Base-by-base conservation (phyloP, 1,140 invertebrate genomes). In the Drosophila watanabei region DNA sequence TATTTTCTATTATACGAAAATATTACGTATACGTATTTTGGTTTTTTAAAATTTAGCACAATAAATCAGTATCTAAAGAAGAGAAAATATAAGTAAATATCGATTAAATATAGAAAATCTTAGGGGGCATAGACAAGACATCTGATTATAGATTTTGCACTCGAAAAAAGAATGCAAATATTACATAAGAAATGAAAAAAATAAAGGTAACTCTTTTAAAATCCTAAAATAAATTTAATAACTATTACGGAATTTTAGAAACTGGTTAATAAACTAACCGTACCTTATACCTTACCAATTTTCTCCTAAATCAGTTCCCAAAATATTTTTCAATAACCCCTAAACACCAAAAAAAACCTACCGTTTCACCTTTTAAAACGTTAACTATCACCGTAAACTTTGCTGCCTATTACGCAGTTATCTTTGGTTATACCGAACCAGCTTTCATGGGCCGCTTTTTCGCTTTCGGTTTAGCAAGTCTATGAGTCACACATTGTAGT, bases 321-420 rank as follows among this genome's bases (percentile, higher is more conserved):
- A 51, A 10, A 16, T 37, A 56, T 24, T 14, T 35, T 35, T 5
- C 7, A 1, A 10, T 20, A 54, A 54, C 7, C 11, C 1, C 0
- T 33, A 18, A 18, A 8, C 3, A 20, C 0, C 11, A 13, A 10
- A 37, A 56, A 37, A 37, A 11, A 4, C 35, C 16, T 6, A 24
- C 0, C 0, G 20, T 56, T 56, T 37, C 14, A 20, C 60, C 16
- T 65, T 65, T 10, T 65, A 16, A 39, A 24, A 11, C 13, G 0
- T 28, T 33, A 35, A 20, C 37, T 33, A 65, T 39, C 9, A 11
- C 14, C 9, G 13, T 20, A 20, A 51, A 18, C 7, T 39, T 20
- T 10, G n/a, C 13, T 20, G 35, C 7, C 16, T 70, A 70, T 68
- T 70, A 68, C 68, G 68, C 68, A 71, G 68, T 71, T 69, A 37